Evolutionary conservation across 2,797 vertebrate genomes (phyloP).

Genomic region (Ctenopoma kingsleyae): DNA sequence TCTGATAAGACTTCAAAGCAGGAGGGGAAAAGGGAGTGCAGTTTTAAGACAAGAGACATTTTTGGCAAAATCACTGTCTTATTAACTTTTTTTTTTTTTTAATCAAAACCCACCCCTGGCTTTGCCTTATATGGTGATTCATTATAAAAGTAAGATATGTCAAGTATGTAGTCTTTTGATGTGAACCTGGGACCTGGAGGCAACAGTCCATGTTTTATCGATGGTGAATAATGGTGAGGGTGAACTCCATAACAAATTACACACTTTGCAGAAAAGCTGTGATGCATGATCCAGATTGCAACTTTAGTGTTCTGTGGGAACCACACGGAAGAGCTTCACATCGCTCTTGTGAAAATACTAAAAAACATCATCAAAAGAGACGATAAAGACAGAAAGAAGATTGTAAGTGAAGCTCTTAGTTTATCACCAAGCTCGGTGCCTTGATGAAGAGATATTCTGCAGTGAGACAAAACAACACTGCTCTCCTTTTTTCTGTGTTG

Average conservation of each 20-base stretch:
- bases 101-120: conserved; percentile 16
- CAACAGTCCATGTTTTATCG: conserved; percentile 33
- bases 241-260: background rate
- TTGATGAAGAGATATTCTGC: conserved; percentile 79
- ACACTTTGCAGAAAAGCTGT: conserved; percentile 19
- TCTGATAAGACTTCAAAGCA: conserved; percentile 62
- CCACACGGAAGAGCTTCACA: conserved; percentile 29
- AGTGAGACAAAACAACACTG: conserved; percentile 79
- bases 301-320: background rate
- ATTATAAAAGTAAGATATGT: conserved; percentile 32
- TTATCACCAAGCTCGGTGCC: conserved; percentile 78
- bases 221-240: conserved; percentile 6
- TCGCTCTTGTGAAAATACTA: conserved; percentile 29
- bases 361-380: conserved; percentile 13
- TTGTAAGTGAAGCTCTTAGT: conserved; percentile 63
- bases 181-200: conserved; percentile 29
- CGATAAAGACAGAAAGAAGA: conserved; percentile 24
- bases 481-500: conserved; percentile 43
- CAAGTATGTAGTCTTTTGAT: conserved; percentile 14
- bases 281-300: conserved; percentile 9
- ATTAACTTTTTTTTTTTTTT: conserved; percentile 6
- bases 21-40: conserved; percentile 5
- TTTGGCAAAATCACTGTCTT: conserved; percentile 29
- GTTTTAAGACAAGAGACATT: conserved; percentile 18
- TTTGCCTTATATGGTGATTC: conserved; percentile 36